Percentiles rank a stretch among this genome's conserved stretches.
phyloP scores from a whole-genome alignment of 2,113 vertebrate genomes.

The Channa argus region DNA sequence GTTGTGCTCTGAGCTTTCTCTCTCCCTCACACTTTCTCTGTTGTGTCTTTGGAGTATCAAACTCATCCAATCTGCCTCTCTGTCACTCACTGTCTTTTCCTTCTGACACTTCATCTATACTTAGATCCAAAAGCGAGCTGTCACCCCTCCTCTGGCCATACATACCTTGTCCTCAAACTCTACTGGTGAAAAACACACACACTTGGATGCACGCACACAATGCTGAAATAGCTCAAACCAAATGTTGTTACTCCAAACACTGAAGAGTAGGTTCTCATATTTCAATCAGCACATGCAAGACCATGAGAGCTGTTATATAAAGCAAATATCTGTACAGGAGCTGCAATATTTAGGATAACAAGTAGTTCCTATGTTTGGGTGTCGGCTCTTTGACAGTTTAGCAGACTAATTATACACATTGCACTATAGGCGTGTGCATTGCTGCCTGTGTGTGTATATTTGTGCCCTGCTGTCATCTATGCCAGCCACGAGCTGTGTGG shows the following conservation, averaged over 20 bases:
- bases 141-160: constrained; percentile 26
- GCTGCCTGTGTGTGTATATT: constrained; percentile 27
- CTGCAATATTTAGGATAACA: constrained; percentile 36
- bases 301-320: constrained; percentile 17
- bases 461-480: constrained; percentile 1
- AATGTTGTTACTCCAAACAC: constrained; percentile 3
- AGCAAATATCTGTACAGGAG: constrained; percentile 27
- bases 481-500: neutral
- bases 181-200: constrained; percentile 8
- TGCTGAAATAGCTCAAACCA: neutral
- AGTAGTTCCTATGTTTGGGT: constrained; percentile 41
- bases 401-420: constrained; percentile 49
- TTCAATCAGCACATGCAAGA: neutral
- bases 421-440: neutral
- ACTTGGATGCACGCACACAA: neutral
- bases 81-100: constrained; percentile 51
- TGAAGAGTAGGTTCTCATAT: neutral
- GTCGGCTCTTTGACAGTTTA: constrained; percentile 39
- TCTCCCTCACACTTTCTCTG: neutral
- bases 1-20: neutral
- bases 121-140: constrained; percentile 53
- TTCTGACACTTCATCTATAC: constrained; percentile 61
- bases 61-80: constrained; percentile 43
- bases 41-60: constrained; percentile 29
- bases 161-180: constrained; percentile 23